A percentile compares a stretch with the other conserved stretches of the same genome.
Evolutionary conservation across 2,888 invertebrate genomes (phyloP).

Genomic region (Ophion costatus): DNA sequence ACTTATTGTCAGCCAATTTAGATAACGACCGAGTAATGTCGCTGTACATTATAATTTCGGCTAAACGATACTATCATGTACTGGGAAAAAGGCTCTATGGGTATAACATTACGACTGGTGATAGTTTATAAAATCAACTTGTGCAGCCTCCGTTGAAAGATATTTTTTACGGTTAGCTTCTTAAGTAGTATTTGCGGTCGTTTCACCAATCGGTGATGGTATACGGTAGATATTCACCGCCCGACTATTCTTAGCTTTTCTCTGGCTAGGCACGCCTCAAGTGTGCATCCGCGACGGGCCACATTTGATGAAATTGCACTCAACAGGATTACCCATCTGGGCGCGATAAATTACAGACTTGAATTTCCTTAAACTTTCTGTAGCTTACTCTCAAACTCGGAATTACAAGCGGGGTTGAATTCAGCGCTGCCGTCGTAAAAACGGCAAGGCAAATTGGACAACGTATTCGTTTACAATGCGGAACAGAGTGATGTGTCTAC

Average conservation of each 20-base stretch:
- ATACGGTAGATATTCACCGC: constrained; percentile 33
- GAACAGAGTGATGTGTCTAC: not conserved
- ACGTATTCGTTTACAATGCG: not conserved
- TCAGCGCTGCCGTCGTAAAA: constrained; percentile 3
- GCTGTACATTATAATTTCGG: not conserved
- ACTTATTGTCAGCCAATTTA: not conserved
- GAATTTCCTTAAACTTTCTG: constrained; percentile 36
- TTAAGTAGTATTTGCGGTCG: constrained; percentile 27
- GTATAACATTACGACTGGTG: not conserved
- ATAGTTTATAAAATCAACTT: not conserved
- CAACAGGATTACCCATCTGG: constrained; percentile 60
- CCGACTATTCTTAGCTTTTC: constrained; percentile 39
- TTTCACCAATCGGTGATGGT: constrained; percentile 10
- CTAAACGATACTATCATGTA: not conserved
- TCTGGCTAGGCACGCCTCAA: not conserved
- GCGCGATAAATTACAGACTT: constrained; percentile 45
- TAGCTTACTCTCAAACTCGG: not conserved
- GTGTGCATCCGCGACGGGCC: constrained; percentile 40
- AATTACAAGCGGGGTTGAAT: not conserved
- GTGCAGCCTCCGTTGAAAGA: constrained; percentile 3
- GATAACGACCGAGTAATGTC: not conserved
- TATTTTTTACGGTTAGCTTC: constrained; percentile 10
- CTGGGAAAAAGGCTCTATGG: not conserved
- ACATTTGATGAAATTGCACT: constrained; percentile 59
- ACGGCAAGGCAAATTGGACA: constrained; percentile 15